Conservation (phyloP, 2,888 invertebrate genomes). For the Balanococcus diminutus region DNA sequence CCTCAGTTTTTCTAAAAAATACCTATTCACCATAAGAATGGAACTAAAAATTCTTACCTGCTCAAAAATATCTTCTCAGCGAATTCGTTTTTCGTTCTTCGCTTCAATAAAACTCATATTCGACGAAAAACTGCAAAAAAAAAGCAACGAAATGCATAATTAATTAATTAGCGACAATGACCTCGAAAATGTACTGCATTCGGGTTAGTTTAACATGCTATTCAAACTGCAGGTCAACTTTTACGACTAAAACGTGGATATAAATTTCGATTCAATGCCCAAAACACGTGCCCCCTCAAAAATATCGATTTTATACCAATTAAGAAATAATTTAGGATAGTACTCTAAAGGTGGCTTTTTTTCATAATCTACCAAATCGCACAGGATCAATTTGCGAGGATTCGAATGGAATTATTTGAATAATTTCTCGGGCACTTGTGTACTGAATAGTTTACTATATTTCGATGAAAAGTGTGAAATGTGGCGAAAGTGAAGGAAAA, state of each 20-base stretch:
- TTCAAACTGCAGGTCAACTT: neutral
- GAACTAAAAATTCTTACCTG: neutral
- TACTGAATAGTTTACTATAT: too few relatives aligned
- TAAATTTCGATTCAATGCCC: neutral
- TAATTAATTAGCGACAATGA: neutral
- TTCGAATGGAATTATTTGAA: too few relatives aligned
- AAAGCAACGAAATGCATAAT: neutral
- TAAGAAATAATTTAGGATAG: too few relatives aligned
- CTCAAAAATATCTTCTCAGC: neutral
- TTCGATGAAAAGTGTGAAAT: too few relatives aligned
- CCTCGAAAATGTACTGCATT: neutral
- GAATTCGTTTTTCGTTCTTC: neutral
- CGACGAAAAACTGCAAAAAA: neutral
- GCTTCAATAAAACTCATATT: neutral
- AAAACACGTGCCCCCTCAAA: neutral
- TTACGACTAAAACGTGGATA: neutral
- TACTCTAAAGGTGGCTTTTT: too few relatives aligned
- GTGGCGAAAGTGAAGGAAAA: too few relatives aligned
- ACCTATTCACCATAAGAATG: too few relatives aligned
- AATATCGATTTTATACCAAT: too few relatives aligned
- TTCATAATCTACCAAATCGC: too few relatives aligned
- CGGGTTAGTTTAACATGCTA: neutral
- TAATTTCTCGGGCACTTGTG: too few relatives aligned
- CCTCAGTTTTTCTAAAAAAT: too few relatives aligned
- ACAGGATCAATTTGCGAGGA: too few relatives aligned